Conservation (phyloP, 2,797 vertebrate genomes). For the Ficedula albicollis region DNA sequence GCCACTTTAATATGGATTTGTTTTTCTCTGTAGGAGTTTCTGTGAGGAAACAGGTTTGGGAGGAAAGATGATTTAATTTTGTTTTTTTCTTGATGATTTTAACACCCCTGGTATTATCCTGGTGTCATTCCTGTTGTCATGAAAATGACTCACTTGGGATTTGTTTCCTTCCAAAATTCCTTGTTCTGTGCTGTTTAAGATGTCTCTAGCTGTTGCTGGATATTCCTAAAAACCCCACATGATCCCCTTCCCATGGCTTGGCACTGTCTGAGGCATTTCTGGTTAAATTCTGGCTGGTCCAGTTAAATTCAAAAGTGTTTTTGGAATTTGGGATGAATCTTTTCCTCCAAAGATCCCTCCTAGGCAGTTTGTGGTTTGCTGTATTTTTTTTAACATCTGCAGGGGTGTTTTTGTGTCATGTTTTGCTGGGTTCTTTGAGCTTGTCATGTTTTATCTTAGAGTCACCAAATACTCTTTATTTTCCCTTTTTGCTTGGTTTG, state of each 20-base stretch:
- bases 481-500: background rate
- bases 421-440: background rate
- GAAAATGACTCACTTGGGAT: background rate
- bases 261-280: too few species aligned
- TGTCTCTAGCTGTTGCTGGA: background rate
- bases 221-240: accelerated
- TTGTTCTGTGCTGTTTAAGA: background rate
- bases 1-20: background rate
- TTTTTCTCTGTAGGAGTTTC: background rate
- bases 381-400: accelerated
- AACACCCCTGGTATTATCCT: background rate
- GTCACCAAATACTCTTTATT: background rate
- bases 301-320: accelerated
- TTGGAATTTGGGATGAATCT: background rate
- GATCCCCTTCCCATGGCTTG: background rate
- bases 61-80: background rate
- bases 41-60: background rate
- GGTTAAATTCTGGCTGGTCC: background rate
- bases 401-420: background rate
- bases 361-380: background rate
- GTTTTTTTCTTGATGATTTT: background rate
- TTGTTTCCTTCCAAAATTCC: background rate
- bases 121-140: background rate
- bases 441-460: background rate
- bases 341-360: background rate